These are phyloP conservation scores for Catagonus wagneri DNA, from an alignment of 2,113 vertebrate genomes.

Conservation along the genomic window DNA sequence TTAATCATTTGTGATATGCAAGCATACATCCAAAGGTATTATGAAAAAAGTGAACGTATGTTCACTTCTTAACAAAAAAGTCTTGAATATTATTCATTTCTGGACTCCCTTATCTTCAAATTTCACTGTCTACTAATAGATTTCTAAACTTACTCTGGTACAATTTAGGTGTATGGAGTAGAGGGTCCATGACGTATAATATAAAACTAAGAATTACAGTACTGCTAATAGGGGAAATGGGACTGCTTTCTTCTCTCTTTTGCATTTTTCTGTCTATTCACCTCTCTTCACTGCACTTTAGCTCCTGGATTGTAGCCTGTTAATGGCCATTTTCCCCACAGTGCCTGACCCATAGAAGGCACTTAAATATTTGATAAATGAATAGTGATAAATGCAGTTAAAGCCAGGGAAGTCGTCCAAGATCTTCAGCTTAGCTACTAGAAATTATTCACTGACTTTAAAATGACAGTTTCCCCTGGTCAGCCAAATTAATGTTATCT, in stretches of 20 bases:
- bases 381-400: background rate
- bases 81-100: slow-evolving; percentile 25
- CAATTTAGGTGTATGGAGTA: background rate
- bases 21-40: background rate
- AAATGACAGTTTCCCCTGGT: background rate
- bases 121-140: background rate
- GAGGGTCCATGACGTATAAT: background rate
- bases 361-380: background rate
- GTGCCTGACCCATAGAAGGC: background rate
- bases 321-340: background rate
- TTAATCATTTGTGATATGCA: background rate
- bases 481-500: background rate
- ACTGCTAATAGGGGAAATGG: background rate
- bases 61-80: slow-evolving; percentile 32
- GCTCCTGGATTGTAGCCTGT: background rate
- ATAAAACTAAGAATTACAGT: background rate
- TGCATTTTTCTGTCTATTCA: background rate
- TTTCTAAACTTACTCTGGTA: slow-evolving; percentile 18
- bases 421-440: background rate
- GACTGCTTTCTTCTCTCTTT: background rate
- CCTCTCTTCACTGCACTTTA: background rate
- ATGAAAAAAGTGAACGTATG: background rate
- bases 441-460: background rate
- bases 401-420: background rate
- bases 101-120: background rate